These are phyloP conservation scores for Ictalurus punctatus DNA, from an alignment of 2,113 vertebrate species.

Conservation along the genomic window DNA sequence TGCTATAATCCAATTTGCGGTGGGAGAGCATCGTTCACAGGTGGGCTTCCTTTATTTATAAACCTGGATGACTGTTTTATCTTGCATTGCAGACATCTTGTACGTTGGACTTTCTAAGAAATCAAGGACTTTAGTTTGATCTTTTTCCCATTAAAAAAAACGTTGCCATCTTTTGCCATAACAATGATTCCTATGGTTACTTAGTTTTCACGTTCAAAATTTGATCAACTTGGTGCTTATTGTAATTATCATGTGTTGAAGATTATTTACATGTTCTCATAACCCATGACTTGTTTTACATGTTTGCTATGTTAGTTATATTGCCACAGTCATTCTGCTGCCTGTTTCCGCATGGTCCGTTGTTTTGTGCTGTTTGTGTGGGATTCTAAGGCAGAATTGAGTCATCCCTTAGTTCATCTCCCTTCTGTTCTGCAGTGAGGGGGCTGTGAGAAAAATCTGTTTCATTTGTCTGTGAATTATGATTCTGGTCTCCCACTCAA, in stretches of 20 bases:
- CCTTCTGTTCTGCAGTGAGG: conserved; percentile 55
- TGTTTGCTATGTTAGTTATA: conserved; percentile 32
- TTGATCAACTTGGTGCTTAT: conserved; percentile 12
- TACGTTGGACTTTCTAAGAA: background rate
- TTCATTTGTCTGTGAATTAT: conserved; percentile 66
- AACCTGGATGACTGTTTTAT: background rate
- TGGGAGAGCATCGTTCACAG: conserved; percentile 95
- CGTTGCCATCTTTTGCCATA: background rate
- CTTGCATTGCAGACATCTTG: background rate
- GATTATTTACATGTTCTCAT: conserved; percentile 6
- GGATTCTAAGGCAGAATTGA: conserved; percentile 52
- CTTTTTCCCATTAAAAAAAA: background rate
- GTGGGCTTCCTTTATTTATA: conserved; percentile 69
- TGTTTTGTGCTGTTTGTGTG: conserved; percentile 55
- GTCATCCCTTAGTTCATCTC: conserved; percentile 53
- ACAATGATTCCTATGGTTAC: background rate
- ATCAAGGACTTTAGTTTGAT: background rate
- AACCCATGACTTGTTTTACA: conserved; percentile 7
- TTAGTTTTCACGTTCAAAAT: background rate
- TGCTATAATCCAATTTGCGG: conserved; percentile 92
- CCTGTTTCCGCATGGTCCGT: conserved; percentile 40
- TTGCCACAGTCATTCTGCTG: conserved; percentile 35
- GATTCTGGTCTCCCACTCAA: conserved; percentile 62
- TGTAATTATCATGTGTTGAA: background rate
- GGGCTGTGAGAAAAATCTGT: conserved; percentile 59